Evolutionary conservation across 2,797 vertebrate genomes (phyloP), one percentile per base, ranked within the genome.

Genomic region (Eulemur coronatus): DNA sequence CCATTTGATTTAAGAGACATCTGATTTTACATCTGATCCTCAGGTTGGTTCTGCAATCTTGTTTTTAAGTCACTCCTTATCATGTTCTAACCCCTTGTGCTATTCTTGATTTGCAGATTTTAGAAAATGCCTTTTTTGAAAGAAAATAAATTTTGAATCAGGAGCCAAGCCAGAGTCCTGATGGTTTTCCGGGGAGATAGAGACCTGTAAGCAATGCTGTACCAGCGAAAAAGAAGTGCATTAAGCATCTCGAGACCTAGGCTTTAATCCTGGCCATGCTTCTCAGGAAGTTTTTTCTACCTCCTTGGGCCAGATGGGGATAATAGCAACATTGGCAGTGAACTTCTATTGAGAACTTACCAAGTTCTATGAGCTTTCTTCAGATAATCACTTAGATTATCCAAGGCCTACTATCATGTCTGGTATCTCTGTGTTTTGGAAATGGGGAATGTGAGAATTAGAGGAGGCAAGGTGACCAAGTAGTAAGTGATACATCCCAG

Each of bases 1-100:
- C 52, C 84, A 1, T 86, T 73, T 91, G 94, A 95, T 95, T 97
- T 96, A 91, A 96, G 70, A 96, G 88, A 81, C 41, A 11, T 41
- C 82, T 48, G 82, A 90, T 88, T 95, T 94, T 72, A 46, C 92
- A 50, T 52, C 82, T 72, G 30, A 70, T 87, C 72, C 55, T 65
- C 76, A 75, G 76, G 38, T 89, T 48, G 67, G 12, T 70, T 95
- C 79, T 81, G 18, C 65, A 61, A 86, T 92, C 87, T 28, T 75
- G 20, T 70, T 78, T 88, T 86, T 90, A 79, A 95, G 41, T 15
- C 0, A 8, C 4, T 81, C 15, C 17, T 93, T 87, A 57, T 41
- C 33, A 38, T 38, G 8, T 67, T 95, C 63, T 91, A 18, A 35
- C 85, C 41, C 3, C 72, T 55, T 65, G 33, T 80, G 28, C 35